A percentile compares a stretch with the other conserved stretches of the same genome.
These are phyloP conservation scores for Sphenopsis melanotis DNA, from an alignment of 2,797 vertebrate genomes.

Conservation along the genomic window DNA sequence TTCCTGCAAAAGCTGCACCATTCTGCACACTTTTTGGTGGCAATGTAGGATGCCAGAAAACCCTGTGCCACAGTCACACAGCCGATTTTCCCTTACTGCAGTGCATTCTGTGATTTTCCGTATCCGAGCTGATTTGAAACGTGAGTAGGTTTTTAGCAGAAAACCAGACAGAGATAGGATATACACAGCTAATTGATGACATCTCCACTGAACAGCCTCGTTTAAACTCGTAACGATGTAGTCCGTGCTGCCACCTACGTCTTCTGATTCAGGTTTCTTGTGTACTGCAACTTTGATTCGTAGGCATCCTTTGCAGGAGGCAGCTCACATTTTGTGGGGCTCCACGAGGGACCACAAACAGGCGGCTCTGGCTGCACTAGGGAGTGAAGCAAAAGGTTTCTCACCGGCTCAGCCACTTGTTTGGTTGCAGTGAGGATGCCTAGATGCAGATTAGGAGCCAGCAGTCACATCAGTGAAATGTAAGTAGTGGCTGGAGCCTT, in stretches of 20 bases:
- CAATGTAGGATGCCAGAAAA: background rate
- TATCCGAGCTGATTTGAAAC: background rate
- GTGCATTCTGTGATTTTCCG: background rate
- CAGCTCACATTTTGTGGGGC: background rate
- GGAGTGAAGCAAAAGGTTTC: background rate
- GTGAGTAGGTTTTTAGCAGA: background rate
- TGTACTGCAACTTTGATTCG: background rate
- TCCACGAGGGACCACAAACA: background rate
- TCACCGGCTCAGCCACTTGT: background rate
- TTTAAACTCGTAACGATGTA: background rate
- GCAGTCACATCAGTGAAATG: background rate
- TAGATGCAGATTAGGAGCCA: background rate
- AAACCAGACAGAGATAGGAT: background rate
- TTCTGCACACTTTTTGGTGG: background rate
- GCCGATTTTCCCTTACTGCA: background rate
- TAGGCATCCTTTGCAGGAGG: background rate
- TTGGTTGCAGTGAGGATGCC: background rate
- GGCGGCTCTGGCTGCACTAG: background rate
- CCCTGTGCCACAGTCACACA: background rate
- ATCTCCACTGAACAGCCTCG: background rate
- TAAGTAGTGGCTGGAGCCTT: background rate
- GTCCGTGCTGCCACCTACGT: constrained; percentile 37
- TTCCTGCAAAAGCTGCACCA: background rate
- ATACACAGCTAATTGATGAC: background rate
- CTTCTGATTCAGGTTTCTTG: constrained; percentile 23